Evolutionary conservation across 2,113 vertebrate species (phyloP), one percentile per base, ranked within the genome.

Genomic region (Chrysochloris asiatica): DNA sequence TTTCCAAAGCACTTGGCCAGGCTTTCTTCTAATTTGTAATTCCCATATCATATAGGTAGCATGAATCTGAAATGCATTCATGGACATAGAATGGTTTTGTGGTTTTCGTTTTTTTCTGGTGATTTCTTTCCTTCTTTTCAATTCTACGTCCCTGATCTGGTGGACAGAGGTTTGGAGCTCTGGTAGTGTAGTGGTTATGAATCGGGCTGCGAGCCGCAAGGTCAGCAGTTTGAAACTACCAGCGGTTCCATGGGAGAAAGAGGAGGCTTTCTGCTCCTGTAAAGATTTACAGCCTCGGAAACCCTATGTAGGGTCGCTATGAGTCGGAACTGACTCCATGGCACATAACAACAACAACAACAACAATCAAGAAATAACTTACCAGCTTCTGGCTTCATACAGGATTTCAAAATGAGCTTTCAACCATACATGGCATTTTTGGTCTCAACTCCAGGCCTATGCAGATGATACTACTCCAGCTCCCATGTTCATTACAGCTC

Each of bases 1-100:
- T n/a, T n/a, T n/a, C n/a, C n/a, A n/a, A n/a, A n/a, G n/a, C n/a
- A n/a, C n/a, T 87, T n/a, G 38, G 43, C 11, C 10, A 41, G 38
- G 82, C 76, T 86, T 87, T 56, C 47, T 73, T 67, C 78, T 75
- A 83, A 38, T 76, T 71, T 92, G 28, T 87, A 71, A 77, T 83
- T 86, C 3, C 38, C 22, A 4, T 82, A n/a, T 86, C 13, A 56
- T 24, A 28, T 16, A 67, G 28, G 17, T 41, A 30, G 21, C 4
- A 4, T 91, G 69, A 77, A 72, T 81, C 72, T 17, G 16, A 14
- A 91, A 41, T 6, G 9, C 14, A 72, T 6, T 78, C 12, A 38
- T 78, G 33, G 26, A 24, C 12, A 26, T 8, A 85, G 24, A n/a
- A 6, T 84, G 73, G 11, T n/a, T 30, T 73, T 75, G 30, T 38